Conservation (phyloP, 2,888 invertebrate species). For the Dichetophora obliterata region DNA sequence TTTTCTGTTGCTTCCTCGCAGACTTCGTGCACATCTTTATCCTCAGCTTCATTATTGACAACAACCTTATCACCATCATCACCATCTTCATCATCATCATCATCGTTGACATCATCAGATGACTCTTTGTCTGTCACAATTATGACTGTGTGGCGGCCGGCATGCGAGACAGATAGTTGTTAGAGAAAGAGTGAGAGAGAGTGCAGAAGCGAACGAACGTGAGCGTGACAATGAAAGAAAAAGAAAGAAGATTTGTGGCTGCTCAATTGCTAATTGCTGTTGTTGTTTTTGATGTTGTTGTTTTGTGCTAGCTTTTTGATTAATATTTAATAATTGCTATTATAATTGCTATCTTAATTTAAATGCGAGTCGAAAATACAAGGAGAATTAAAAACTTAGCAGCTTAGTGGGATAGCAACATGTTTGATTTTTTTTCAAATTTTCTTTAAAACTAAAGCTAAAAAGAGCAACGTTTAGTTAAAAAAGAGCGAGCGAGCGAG, state of each 20-base stretch:
- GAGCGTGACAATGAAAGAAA: constrained; percentile 2
- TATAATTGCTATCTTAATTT: no score
- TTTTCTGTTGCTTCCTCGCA: not conserved
- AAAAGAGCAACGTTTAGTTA: constrained; percentile 30
- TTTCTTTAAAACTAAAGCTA: constrained; percentile 8
- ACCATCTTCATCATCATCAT: not conserved
- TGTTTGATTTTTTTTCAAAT: not conserved
- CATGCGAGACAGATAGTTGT: not conserved
- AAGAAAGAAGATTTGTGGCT: constrained; percentile 1
- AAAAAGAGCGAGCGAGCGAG: constrained; percentile 7
- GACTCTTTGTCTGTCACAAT: not conserved
- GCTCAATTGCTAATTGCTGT: not conserved
- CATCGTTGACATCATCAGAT: not conserved
- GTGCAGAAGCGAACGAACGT: not conserved
- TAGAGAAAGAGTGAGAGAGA: not conserved
- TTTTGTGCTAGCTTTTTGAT: no score
- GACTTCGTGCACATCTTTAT: not conserved
- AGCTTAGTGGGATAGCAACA: not conserved
- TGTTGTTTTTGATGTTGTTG: not conserved
- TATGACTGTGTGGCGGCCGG: not conserved
- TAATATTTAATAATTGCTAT: no score
- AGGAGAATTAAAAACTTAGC: no score
- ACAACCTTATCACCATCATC: not conserved
- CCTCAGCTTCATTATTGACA: not conserved
- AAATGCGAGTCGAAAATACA: no score